These are phyloP conservation scores for Philhelius pedissequus DNA, from an alignment of 2,888 invertebrate genomes.

Conservation along the genomic window DNA sequence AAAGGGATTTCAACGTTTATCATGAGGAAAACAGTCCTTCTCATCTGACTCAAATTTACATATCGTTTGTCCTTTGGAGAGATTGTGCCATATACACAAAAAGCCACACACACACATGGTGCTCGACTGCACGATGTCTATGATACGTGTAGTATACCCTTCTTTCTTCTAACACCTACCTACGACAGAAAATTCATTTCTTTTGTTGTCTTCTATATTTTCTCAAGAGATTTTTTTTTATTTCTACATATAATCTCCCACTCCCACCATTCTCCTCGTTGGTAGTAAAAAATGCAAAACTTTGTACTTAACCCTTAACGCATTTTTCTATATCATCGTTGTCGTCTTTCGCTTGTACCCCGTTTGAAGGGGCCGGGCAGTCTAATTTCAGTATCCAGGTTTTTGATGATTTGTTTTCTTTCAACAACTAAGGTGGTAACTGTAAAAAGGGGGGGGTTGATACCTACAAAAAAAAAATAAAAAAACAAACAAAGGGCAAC, in stretches of 20 bases:
- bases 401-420: background rate
- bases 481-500: no score
- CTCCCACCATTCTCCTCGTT: background rate
- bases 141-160: constrained; percentile 16
- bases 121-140: constrained; percentile 1
- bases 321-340: background rate
- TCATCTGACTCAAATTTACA: constrained; percentile 63
- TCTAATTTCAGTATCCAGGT: background rate
- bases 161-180: constrained; percentile 56
- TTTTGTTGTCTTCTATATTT: constrained; percentile 58
- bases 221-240: constrained; percentile 6
- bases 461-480: no score
- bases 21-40: constrained; percentile 64
- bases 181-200: constrained; percentile 46
- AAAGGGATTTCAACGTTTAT: constrained; percentile 60
- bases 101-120: background rate
- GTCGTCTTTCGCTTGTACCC: background rate
- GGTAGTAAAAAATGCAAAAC: constrained; percentile 39
- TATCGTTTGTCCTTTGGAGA: constrained; percentile 58
- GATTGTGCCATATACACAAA: background rate
- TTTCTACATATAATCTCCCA: constrained; percentile 19
- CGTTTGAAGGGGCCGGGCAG: background rate
- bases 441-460: no score
- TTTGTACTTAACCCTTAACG: constrained; percentile 56
- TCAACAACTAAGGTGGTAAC: no score